phyloP scores from a whole-genome alignment of 1,140 invertebrate species.

The Scaptomyza pallida region DNA sequence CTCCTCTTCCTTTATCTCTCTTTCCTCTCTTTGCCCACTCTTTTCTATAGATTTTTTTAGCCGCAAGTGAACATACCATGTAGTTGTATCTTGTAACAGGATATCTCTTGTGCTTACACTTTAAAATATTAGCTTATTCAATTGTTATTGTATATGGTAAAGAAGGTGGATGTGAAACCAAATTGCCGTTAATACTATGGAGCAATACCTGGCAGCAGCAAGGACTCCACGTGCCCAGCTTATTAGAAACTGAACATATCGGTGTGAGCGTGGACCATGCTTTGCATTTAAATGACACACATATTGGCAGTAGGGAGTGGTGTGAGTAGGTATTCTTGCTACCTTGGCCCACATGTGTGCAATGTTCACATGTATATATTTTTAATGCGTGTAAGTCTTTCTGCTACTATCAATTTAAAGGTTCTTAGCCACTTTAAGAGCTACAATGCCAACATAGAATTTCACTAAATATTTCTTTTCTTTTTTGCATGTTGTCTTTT shows the following conservation, averaged over 20 bases:
- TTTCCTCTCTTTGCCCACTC: no score
- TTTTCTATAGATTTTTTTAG: no score
- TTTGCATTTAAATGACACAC: slow-evolving; percentile 79
- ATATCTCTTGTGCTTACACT: background rate
- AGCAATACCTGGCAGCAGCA: slow-evolving; percentile 30
- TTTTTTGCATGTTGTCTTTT: slow-evolving; percentile 5
- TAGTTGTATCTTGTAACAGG: background rate
- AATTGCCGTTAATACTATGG: slow-evolving; percentile 42
- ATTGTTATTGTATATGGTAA: slow-evolving; percentile 8
- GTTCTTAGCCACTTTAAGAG: slow-evolving; percentile 60
- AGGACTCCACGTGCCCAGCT: slow-evolving; percentile 52
- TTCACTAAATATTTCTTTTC: slow-evolving; percentile 17
- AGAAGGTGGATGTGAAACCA: slow-evolving; percentile 10
- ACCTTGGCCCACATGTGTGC: slow-evolving; percentile 45
- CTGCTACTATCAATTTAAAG: slow-evolving; percentile 40
- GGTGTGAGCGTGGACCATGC: slow-evolving; percentile 62
- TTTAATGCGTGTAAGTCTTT: slow-evolving; percentile 5
- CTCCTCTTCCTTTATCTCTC: no score
- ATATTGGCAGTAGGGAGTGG: slow-evolving; percentile 36
- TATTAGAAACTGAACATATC: slow-evolving; percentile 68
- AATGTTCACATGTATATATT: background rate
- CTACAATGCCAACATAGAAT: no score
- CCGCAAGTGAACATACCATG: no score
- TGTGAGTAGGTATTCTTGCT: background rate
- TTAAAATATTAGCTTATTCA: background rate